phyloP scores from a whole-genome alignment of 2,797 vertebrate genomes.

The Erithacus rubecula region DNA sequence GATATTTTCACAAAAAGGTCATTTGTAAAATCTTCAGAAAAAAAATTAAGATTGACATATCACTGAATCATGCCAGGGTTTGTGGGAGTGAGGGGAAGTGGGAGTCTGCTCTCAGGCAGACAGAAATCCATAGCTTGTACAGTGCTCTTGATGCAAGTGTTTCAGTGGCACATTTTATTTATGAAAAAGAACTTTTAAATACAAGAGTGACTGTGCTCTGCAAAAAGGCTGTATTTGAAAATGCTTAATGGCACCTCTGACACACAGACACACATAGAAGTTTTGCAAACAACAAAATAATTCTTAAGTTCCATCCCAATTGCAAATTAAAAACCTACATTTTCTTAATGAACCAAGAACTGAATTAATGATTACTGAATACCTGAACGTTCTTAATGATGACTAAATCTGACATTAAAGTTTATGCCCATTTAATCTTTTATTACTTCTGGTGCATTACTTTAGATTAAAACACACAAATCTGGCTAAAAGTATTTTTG shows the following conservation, averaged over 20 bases:
- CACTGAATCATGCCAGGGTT: not conserved
- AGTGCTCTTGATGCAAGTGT: not conserved
- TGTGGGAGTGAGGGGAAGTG: not conserved
- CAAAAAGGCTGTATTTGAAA: not conserved
- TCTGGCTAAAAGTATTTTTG: not conserved
- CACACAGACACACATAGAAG: not conserved
- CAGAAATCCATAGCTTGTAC: not conserved
- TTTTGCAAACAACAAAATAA: not conserved
- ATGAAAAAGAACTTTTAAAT: not conserved
- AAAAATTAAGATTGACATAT: not conserved
- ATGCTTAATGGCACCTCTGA: not conserved
- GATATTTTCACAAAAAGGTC: constrained; percentile 1
- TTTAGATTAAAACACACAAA: constrained; percentile 12
- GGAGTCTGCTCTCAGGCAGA: not conserved
- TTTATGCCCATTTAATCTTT: not conserved
- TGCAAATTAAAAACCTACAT: not conserved
- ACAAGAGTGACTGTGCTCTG: not conserved
- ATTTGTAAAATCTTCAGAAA: constrained; percentile 17
- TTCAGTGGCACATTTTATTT: not conserved
- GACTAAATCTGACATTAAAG: not conserved
- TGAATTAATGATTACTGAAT: not conserved
- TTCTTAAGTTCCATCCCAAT: not conserved
- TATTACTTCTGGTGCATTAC: not conserved
- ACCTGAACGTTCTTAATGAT: not conserved
- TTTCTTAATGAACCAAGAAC: not conserved